These are phyloP conservation scores for Oophaga pumilio DNA, from an alignment of 2,113 vertebrate species.

Conservation along the genomic window DNA sequence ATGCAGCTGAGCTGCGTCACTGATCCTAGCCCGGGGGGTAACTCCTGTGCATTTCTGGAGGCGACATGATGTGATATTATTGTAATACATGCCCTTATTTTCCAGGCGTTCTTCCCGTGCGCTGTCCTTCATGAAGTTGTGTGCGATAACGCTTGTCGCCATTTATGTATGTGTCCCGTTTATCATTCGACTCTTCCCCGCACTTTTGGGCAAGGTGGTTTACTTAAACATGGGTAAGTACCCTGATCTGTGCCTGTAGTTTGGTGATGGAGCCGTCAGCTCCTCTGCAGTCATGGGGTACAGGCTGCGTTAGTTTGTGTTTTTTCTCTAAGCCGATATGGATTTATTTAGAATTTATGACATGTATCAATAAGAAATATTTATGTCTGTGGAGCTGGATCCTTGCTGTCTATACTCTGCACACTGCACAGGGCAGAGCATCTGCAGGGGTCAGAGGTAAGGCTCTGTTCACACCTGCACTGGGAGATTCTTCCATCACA, in stretches of 20 bases:
- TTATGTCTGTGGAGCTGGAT: too few relatives aligned
- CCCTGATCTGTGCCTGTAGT: not conserved
- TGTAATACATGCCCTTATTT: not conserved
- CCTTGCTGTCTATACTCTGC: too few relatives aligned
- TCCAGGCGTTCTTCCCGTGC: slow-evolving; percentile 57
- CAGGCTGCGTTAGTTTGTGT: not conserved
- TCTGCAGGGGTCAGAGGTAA: not conserved
- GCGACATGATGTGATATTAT: not conserved
- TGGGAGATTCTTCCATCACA: too few relatives aligned
- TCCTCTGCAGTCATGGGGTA: not conserved
- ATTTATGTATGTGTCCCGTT: slow-evolving; percentile 69
- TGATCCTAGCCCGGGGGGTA: too few relatives aligned
- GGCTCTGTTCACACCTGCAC: not conserved
- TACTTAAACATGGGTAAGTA: slow-evolving; percentile 76
- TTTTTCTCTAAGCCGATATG: too few relatives aligned
- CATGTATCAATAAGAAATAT: too few relatives aligned
- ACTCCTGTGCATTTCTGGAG: too few relatives aligned
- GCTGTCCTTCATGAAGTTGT: slow-evolving; percentile 41
- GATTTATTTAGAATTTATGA: too few relatives aligned
- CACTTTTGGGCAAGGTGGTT: slow-evolving; percentile 67
- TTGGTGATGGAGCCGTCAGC: too few relatives aligned
- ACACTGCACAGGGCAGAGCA: not conserved
- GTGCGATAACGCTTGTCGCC: slow-evolving; percentile 61
- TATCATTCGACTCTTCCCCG: slow-evolving; percentile 69
- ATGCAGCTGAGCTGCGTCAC: too few relatives aligned